Conservation (phyloP, 30 jellyfish, hydroid and myxozoan genomes). For the Pelagia noctiluca region DNA sequence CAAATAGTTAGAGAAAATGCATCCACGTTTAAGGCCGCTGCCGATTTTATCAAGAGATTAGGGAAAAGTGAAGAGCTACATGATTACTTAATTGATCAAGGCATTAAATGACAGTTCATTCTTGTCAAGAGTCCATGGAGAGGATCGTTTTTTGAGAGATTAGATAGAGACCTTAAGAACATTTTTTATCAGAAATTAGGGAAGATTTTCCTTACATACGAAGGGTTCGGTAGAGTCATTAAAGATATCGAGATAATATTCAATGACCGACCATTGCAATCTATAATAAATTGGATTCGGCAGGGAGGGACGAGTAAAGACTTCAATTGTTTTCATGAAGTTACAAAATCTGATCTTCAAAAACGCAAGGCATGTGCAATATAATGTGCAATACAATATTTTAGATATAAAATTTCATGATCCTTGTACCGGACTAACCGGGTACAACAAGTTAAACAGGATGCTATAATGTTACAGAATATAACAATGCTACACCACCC, state of each 20-base stretch:
- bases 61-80: slow-evolving; percentile 59
- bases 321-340: too few species aligned
- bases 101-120: slow-evolving; percentile 35
- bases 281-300: background rate
- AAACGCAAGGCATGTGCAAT: too few species aligned
- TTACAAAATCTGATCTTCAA: too few species aligned
- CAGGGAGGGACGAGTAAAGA: too few species aligned
- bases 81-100: slow-evolving; percentile 21
- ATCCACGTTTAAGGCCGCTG: slow-evolving; percentile 19
- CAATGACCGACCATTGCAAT: slow-evolving; percentile 9
- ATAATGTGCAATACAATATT: too few species aligned
- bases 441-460: too few species aligned
- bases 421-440: too few species aligned
- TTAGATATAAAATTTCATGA: too few species aligned
- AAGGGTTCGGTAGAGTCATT: slow-evolving; percentile 4
- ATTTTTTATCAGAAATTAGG: background rate
- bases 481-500: too few species aligned
- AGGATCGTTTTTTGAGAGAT: slow-evolving; percentile 17
- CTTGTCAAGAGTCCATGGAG: slow-evolving; percentile 18
- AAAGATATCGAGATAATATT: background rate
- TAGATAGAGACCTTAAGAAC: background rate
- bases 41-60: slow-evolving; percentile 11
- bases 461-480: too few species aligned
- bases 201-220: background rate
- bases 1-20: slow-evolving; percentile 55